Base-by-base conservation (phyloP, 2,797 vertebrate genomes). In the Megalops cyprinoides region DNA sequence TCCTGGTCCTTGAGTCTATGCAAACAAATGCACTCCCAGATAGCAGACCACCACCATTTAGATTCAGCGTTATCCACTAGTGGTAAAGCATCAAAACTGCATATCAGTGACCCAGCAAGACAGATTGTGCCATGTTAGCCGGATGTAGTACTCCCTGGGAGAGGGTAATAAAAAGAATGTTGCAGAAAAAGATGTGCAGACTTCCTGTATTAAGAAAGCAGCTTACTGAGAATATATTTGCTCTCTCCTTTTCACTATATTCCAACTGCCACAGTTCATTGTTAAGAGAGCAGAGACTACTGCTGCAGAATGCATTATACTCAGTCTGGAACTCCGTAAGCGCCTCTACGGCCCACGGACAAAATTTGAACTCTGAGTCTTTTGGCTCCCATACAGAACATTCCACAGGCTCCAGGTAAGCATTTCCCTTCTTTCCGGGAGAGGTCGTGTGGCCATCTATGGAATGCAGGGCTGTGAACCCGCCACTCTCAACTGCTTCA, bases 401-500 rank as follows among this genome's bases (percentile, higher is more conserved):
- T 83, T 83, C 82, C 65, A 62, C 34, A 73, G 65, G 69, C 51
- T 51, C 65, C 82, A 74, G 79, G 79, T 80, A 80, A 51, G 28
- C 53, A 39, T 34, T 73, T 76, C 53, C 74, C 60, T 15, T 31
- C 60, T 65, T 65, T 65, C 60, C 20, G 60, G 60, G 60, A 37
- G 28, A 65, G 12, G 60, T 15, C 31, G 20, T 9, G 56, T n/a
- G 56, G 23, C 42, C 28, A 23, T 51, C 18, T 48, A 37, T 34
- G 56, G 79, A 62, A 75, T 74, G 71, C 71, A 15, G 55, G 31
- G 25, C 31, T 34, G 10, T 25, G 53, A 74, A 37, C 53, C 42
- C 12, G 44, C 15, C n/a, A 46, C 42, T 1, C 44, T 62, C 44
- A 58, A 71, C 62, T 51, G 53, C 42, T 76, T 74, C 71, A 80